Conservation (phyloP, 1,140 invertebrate genomes). For the Cydia splendana region DNA sequence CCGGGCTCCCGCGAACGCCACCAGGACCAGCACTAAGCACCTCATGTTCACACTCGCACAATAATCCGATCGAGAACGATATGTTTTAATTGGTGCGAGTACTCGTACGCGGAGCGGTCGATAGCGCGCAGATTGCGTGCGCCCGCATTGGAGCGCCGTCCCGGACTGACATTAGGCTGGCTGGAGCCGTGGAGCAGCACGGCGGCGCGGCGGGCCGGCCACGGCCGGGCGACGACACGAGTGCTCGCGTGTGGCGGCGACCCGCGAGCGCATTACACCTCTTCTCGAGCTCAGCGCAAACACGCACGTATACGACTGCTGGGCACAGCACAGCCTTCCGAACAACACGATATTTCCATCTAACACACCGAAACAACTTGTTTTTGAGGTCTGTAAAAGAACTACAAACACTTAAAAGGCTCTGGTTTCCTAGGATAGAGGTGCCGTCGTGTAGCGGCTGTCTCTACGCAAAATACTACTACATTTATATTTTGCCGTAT, state of each 20-base stretch:
- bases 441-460: too few relatives aligned
- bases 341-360: too few relatives aligned
- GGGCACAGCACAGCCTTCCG: neutral
- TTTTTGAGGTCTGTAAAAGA: too few relatives aligned
- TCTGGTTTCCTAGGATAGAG: too few relatives aligned
- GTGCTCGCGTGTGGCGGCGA: slow-evolving; percentile 38
- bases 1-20: slow-evolving; percentile 49
- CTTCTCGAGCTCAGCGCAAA: neutral
- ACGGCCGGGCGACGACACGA: slow-evolving; percentile 17
- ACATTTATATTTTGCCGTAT: too few relatives aligned
- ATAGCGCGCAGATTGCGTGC: slow-evolving; percentile 54
- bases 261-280: slow-evolving; percentile 42
- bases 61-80: slow-evolving; percentile 49
- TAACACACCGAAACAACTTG: too few relatives aligned
- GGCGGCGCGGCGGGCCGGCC: slow-evolving; percentile 30
- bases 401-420: too few relatives aligned
- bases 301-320: slow-evolving; percentile 34
- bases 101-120: slow-evolving; percentile 41
- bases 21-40: slow-evolving; percentile 65
- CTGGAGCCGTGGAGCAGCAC: neutral
- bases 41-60: slow-evolving; percentile 67
- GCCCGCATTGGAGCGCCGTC: slow-evolving; percentile 67
- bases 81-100: slow-evolving; percentile 51
- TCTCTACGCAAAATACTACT: too few relatives aligned
- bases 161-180: slow-evolving; percentile 52